These are phyloP conservation scores for Melanotus villosus DNA, from an alignment of 2,888 invertebrate species.

Conservation along the genomic window DNA sequence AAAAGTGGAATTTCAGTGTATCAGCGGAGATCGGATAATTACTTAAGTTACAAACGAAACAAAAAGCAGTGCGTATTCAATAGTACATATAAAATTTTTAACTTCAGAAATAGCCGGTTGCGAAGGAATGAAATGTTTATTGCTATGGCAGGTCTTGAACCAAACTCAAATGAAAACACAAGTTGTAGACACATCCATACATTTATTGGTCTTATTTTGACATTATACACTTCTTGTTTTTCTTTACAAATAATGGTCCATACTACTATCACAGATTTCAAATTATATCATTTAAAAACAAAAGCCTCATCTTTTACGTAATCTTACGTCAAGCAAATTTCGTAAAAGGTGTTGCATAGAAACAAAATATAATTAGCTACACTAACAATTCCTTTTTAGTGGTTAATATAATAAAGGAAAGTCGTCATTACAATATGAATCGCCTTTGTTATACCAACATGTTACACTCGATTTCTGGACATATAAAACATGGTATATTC, in stretches of 20 bases:
- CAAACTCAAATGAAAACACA: no score
- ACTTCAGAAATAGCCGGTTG: no score
- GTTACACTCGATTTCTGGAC: conserved; percentile 34
- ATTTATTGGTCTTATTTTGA: conserved; percentile 67
- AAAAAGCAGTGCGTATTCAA: no score
- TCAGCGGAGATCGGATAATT: no score
- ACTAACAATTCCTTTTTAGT: conserved; percentile 61
- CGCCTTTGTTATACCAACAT: conserved; percentile 35
- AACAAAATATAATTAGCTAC: conserved; percentile 47
- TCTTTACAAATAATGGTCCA: conserved; percentile 69
- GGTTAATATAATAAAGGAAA: conserved; percentile 43
- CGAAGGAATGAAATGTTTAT: no score
- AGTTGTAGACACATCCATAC: conserved; percentile 55
- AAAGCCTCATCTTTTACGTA: conserved; percentile 34
- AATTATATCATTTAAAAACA: conserved; percentile 60
- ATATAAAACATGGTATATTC: conserved; percentile 42
- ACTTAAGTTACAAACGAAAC: no score
- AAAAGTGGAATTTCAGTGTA: no score
- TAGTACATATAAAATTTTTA: no score
- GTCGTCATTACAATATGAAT: conserved; percentile 9
- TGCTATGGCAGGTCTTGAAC: no score
- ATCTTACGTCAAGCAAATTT: conserved; percentile 37
- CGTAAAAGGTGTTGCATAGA: conserved; percentile 38
- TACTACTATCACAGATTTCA: conserved; percentile 71
- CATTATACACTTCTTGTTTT: conserved; percentile 61